Evolutionary conservation across 2,797 vertebrate genomes (phyloP).

Genomic region (Centropyge bicolor): DNA sequence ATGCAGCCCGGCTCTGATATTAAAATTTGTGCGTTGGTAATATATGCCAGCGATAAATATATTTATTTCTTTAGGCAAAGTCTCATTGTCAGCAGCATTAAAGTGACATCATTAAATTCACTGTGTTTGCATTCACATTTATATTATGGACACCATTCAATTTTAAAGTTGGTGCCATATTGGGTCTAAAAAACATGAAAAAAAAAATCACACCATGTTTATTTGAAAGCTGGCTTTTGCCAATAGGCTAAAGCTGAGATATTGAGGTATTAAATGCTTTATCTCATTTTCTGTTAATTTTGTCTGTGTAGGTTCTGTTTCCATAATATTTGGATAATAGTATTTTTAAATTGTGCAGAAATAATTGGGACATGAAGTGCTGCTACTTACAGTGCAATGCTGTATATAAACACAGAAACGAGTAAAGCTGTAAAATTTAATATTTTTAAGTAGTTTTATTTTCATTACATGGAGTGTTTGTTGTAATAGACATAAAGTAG

Average conservation of each 20-base stretch:
- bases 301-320: conserved; percentile 16
- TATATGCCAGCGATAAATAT: conserved; percentile 54
- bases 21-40: conserved; percentile 60
- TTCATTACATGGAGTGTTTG: conserved; percentile 23
- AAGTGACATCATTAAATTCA: conserved; percentile 52
- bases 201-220: conserved; percentile 30
- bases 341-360: conserved; percentile 5
- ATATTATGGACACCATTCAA: conserved; percentile 33
- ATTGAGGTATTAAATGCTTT: conserved; percentile 4
- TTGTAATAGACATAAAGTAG: conserved; percentile 49
- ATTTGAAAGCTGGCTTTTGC: conserved; percentile 29
- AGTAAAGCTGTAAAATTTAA: not conserved
- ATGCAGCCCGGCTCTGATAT: conserved; percentile 51
- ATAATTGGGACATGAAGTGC: conserved; percentile 13
- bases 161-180: conserved; percentile 40
- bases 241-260: conserved; percentile 12
- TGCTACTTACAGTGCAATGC: not conserved
- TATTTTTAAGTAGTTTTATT: conserved; percentile 1
- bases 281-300: conserved; percentile 15
- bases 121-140: conserved; percentile 50
- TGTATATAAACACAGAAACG: not conserved
- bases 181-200: conserved; percentile 29
- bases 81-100: conserved; percentile 67
- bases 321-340: conserved; percentile 22
- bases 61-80: conserved; percentile 62